These are phyloP conservation scores for Mastigias papua DNA, from an alignment of 30 jellyfish, hydroid and myxozoan genomes.

Conservation along the genomic window DNA sequence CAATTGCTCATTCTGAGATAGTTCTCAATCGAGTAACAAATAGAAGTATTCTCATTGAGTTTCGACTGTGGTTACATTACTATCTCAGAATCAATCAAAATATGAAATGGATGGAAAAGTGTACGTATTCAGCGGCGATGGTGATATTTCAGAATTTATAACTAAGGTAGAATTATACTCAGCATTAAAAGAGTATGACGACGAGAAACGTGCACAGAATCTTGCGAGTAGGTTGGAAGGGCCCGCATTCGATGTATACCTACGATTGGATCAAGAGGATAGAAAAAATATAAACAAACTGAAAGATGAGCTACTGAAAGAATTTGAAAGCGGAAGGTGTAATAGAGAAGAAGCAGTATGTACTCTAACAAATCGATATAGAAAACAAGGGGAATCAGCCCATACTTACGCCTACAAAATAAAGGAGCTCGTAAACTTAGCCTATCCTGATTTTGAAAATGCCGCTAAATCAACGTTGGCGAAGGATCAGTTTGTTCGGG, in stretches of 20 bases:
- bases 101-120: constrained; percentile 3
- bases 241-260: constrained; percentile 29
- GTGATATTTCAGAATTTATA: background rate
- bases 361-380: background rate
- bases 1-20: background rate
- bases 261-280: background rate
- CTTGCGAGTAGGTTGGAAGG: constrained; percentile 33
- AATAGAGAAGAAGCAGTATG: constrained; percentile 32
- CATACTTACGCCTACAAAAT: constrained; percentile 57
- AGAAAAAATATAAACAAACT: background rate
- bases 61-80: constrained; percentile 1
- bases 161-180: background rate
- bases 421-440: constrained; percentile 42
- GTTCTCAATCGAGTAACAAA: background rate
- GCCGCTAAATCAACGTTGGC: constrained; percentile 13
- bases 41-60: background rate
- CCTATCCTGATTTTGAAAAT: constrained; percentile 47
- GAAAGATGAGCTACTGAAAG: constrained; percentile 3
- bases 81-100: constrained; percentile 3
- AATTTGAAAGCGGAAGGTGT: constrained; percentile 5
- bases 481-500: constrained; percentile 48
- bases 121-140: background rate
- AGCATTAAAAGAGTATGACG: background rate
- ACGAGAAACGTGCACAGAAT: constrained; percentile 9
- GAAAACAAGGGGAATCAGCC: constrained; percentile 48